phyloP scores from a whole-genome alignment of 2,888 invertebrate genomes.

The Baronia brevicornis region DNA sequence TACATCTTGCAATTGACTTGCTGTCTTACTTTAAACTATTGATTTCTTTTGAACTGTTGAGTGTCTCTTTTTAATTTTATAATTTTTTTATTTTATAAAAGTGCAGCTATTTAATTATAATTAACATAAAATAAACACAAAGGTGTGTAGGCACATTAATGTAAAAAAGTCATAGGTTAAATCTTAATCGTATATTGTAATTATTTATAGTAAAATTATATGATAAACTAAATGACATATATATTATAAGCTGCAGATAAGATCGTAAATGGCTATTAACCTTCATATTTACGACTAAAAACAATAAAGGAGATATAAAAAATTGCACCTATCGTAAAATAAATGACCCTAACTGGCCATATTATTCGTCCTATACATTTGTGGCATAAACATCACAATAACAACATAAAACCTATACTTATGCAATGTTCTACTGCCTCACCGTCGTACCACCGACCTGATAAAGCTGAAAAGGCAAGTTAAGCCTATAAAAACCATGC shows the following conservation, averaged over 20 bases:
- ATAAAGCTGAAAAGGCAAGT: constrained; percentile 76
- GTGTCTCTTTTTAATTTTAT: too few species aligned
- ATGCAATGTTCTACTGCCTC: constrained; percentile 74
- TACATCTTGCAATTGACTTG: too few species aligned
- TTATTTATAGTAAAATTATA: too few species aligned
- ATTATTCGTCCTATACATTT: constrained; percentile 67
- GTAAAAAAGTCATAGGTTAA: constrained; percentile 12
- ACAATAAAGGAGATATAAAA: constrained; percentile 53
- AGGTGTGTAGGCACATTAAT: too few species aligned
- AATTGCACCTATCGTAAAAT: constrained; percentile 49
- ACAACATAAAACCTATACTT: constrained; percentile 74
- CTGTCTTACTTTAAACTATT: too few species aligned
- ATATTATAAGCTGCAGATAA: constrained; percentile 12
- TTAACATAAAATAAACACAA: too few species aligned
- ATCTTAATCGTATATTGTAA: too few species aligned
- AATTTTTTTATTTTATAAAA: too few species aligned
- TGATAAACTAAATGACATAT: constrained; percentile 14
- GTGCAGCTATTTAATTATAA: too few species aligned
- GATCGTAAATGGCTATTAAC: constrained; percentile 13
- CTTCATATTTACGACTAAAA: constrained; percentile 16
- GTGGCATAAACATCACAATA: constrained; percentile 72
- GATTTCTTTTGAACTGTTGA: too few species aligned
- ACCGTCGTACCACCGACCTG: constrained; percentile 71
- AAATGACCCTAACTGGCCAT: constrained; percentile 60
- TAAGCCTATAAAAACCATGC: constrained; percentile 75